Percentiles rank a stretch among this genome's conserved stretches.
Evolutionary conservation across 53 echinoderm and acorn worm genomes (phyloP).

Genomic region (Holothuria scabra): DNA sequence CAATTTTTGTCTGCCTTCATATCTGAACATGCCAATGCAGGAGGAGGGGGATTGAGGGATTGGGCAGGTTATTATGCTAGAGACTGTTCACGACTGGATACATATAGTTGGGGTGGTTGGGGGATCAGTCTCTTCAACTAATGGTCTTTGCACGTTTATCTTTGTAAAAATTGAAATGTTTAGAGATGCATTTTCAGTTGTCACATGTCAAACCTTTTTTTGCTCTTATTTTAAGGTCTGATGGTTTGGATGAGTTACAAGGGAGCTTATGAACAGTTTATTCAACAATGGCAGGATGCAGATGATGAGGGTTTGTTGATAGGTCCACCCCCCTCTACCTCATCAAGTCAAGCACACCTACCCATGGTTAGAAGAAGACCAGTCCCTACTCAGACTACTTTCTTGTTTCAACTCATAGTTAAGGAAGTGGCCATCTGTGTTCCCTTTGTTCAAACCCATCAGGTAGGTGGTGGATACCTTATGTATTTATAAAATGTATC

Average conservation of each 20-base stretch:
- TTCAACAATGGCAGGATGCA: slow-evolving; percentile 76
- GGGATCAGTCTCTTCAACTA: no score
- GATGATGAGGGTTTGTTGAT: slow-evolving; percentile 54
- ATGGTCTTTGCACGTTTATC: no score
- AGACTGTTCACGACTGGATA: no score
- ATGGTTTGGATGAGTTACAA: slow-evolving; percentile 92
- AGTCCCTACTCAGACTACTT: slow-evolving; percentile 64
- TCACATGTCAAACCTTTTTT: neutral
- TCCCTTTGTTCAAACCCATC: slow-evolving; percentile 71
- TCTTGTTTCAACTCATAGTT: slow-evolving; percentile 86
- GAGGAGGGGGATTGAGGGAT: no score
- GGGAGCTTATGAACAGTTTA: slow-evolving; percentile 92
- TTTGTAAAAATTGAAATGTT: neutral
- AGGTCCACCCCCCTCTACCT: slow-evolving; percentile 47
- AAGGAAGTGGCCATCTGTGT: slow-evolving; percentile 88
- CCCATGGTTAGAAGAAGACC: slow-evolving; percentile 57
- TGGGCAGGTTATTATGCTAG: no score
- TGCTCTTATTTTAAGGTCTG: slow-evolving; percentile 59
- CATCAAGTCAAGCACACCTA: slow-evolving; percentile 36
- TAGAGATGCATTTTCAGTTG: neutral
- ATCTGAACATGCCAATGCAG: no score
- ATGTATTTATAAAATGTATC: no score
- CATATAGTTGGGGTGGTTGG: no score
- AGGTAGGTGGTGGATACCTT: slow-evolving; percentile 22
- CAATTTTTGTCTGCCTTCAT: no score